These are phyloP conservation scores for Calycopis cecrops DNA, from an alignment of 1,140 invertebrate species.

Conservation along the genomic window DNA sequence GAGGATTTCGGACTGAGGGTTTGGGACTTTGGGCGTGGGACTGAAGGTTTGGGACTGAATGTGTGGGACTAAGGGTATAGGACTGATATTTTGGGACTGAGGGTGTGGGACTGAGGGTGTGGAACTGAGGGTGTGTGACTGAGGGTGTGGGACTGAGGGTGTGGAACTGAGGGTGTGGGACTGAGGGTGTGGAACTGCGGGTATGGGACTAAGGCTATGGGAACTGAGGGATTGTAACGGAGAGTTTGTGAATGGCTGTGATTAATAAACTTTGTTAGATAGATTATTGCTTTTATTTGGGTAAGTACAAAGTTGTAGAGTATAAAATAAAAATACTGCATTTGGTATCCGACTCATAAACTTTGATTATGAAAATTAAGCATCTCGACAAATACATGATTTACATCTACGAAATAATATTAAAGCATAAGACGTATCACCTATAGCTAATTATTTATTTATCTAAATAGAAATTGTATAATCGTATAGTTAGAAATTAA, in stretches of 20 bases:
- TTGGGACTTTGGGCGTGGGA: no score
- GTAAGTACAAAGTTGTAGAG: conserved; percentile 67
- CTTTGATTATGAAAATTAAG: conserved; percentile 72
- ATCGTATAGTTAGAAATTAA: conserved; percentile 71
- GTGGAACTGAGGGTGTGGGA: no score
- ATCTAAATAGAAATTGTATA: conserved; percentile 71
- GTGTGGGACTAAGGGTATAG: no score
- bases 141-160: no score
- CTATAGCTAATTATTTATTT: conserved; percentile 65
- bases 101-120: no score
- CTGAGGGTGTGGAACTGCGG: no score
- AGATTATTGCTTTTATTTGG: conserved; percentile 72
- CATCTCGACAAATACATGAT: conserved; percentile 67
- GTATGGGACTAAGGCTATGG: no score
- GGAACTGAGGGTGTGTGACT: no score
- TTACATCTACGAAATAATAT: conserved; percentile 68
- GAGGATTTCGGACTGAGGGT: no score
- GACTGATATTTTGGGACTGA: no score
- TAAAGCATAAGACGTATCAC: conserved; percentile 63
- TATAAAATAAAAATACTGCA: conserved; percentile 75
- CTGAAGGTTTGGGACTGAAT: no score
- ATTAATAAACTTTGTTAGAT: conserved; percentile 24
- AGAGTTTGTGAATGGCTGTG: neutral
- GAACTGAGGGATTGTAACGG: no score
- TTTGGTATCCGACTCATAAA: conserved; percentile 70